Evolutionary conservation across 2,113 vertebrate species (phyloP).

Genomic region (Machaerirhynchus nigripectus): DNA sequence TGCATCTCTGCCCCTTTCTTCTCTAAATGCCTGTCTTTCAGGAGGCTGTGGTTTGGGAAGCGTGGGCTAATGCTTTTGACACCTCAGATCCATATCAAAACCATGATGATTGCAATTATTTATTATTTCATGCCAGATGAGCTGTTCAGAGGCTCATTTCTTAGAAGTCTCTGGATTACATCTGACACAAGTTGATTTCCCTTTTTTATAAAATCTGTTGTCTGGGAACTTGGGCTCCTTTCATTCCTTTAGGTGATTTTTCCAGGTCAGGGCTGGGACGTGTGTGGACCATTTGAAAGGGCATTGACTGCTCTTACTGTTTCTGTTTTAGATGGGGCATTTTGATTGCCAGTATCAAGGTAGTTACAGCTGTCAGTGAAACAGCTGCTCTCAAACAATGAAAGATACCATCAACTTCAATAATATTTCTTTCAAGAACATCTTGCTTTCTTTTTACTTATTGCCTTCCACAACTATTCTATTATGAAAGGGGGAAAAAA

Average conservation of each 20-base stretch:
- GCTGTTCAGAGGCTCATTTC: neutral
- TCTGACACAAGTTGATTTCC: neutral
- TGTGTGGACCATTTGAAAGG: neutral
- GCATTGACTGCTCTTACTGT: neutral
- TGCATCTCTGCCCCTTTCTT: neutral
- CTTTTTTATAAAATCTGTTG: neutral
- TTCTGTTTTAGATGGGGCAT: neutral
- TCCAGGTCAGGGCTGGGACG: neutral
- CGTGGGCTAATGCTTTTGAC: neutral
- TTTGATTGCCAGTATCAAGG: neutral
- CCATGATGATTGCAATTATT: neutral
- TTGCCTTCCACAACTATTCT: neutral
- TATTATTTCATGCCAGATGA: conserved; percentile 1
- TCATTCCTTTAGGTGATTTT: neutral
- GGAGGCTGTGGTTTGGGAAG: neutral
- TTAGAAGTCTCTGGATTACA: neutral
- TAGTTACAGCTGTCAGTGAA: neutral
- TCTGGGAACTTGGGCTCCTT: neutral
- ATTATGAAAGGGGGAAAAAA: neutral
- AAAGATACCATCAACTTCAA: neutral
- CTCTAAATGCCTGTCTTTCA: neutral
- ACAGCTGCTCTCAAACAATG: neutral
- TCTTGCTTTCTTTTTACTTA: neutral
- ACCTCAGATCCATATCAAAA: neutral
- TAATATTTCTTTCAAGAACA: neutral